Evolutionary conservation across 1,140 invertebrate genomes (phyloP), one percentile per base, ranked within the genome.

Genomic region (Aradophagus sp.): DNA sequence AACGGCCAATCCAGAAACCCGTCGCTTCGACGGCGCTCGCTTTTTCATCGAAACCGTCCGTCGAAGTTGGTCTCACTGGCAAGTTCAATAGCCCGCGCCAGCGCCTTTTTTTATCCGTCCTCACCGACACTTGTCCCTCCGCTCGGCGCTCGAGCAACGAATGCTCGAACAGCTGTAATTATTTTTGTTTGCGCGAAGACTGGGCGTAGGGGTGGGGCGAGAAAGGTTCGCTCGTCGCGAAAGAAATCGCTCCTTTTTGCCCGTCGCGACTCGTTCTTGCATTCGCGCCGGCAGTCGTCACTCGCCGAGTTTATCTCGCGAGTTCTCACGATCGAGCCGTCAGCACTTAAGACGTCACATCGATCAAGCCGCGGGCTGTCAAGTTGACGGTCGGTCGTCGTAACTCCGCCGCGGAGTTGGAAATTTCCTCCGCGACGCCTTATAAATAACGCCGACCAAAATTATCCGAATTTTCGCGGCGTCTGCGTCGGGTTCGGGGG

Each of bases 281-380:
- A 39, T 53, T 48, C 61, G 55, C 71, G 36, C 41, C 53, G 44
- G 52, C 55, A 53, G 42, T 56, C 63, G 63, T 74, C 71, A 55
- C 62, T 56, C 52, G 32, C 55, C 68, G 58, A 62, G 52, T 63
- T 68, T 70, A 63, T 65, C 56, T 58, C 61, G 66, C 59, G 63
- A 23, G 63, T 71, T 70, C 73, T 71, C 67, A 71, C 69, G 59
- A 58, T 75, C 59, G 65, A 31, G 53, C 39, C 69, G 59, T 73
- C 29, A 44, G 66, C 72, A 71, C 73, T 74, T 59, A 67, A 66
- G 65, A 71, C 74, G 78, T 73, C 74, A 75, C 78, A 79, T 80
- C 76, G 72, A 79, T 80, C 78, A 78, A 80, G 71, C 52, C 39
- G 34, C 27, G 34, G 39, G 61, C 59, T 74, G 68, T 69, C 77